Base-by-base conservation (phyloP, 1,140 invertebrate species). In the Aphidius ervi region DNA sequence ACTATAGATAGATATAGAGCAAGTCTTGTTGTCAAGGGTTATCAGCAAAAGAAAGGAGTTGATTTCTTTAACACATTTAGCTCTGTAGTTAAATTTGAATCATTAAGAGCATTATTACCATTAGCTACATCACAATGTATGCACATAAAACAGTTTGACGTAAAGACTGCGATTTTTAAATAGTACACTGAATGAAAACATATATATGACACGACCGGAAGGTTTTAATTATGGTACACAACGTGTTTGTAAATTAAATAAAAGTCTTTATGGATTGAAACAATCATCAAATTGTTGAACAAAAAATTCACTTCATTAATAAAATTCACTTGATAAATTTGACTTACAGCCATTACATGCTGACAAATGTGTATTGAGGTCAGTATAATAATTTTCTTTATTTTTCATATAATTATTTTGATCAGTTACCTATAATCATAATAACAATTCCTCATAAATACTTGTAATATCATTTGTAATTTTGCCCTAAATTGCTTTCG, bases 11-110 rank as follows among this genome's bases (percentile, higher is more conserved):
- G 49, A 43, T 20, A 43, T 23, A 42, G 23, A 50, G 58, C 58
- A 31, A 52, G 49, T 53, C 20, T 59, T 0, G 58, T 59, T 3
- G 48, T 41, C 3, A 59, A 52, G 45, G 58, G 58, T 5, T 59
- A 8, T 31, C 7, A 10, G 4, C 49, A 53, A 23, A 20, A 23
- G 8, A 5, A 40, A n/a, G 58, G 58, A 5, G 16, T 59, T 2
- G 58, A 59, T 31, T 59, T 31, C 42, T n/a, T 43, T 10, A 48
- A 59, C 7, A 52, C 49, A 8, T 59, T 52, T 31, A 9, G 10
- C 9, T 49, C 58, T 6, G 49, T 53, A 5, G 41, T 53, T 5
- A 23, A 39, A 39, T 39, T 47, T 39, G 23, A 40, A 4, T 47
- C 56, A 3, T 6, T 48, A 4, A 58, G 46, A 49, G n/a, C 37